Evolutionary conservation across 2,113 vertebrate species (phyloP).

Genomic region (Andinoacara biseriatus): DNA sequence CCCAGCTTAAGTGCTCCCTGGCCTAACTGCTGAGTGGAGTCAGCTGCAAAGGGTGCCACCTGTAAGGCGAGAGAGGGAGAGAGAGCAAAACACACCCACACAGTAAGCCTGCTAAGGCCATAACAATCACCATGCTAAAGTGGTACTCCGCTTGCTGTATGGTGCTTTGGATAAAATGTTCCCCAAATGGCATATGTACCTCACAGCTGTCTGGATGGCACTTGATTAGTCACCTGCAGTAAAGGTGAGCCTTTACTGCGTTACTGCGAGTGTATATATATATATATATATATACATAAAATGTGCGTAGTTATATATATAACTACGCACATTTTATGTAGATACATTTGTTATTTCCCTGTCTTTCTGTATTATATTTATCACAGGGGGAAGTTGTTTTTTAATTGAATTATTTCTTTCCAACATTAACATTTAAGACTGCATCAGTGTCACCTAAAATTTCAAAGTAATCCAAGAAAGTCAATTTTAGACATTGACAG

Average conservation of each 20-base stretch:
- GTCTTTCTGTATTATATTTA: neutral
- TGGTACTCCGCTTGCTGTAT: neutral
- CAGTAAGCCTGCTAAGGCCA: neutral
- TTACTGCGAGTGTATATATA: neutral
- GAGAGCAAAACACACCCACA: neutral
- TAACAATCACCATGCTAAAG: conserved; percentile 15
- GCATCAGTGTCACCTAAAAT: neutral
- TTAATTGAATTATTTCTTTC: neutral
- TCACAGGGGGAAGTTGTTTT: neutral
- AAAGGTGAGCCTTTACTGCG: neutral
- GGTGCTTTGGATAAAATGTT: conserved; percentile 17
- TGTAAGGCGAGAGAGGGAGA: neutral
- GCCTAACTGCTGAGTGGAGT: neutral
- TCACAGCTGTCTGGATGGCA: conserved; percentile 8
- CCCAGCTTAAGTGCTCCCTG: neutral
- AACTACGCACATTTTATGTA: neutral
- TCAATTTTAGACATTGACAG: too few species aligned
- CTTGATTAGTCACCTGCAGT: conserved; percentile 11
- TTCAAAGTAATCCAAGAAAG: neutral
- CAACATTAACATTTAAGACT: neutral
- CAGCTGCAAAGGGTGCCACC: conserved; percentile 2
- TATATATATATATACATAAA: neutral
- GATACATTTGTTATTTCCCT: neutral
- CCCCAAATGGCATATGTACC: conserved; percentile 9
- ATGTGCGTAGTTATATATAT: neutral